These are phyloP conservation scores for Coranthus polyacanthus DNA, from an alignment of 2,797 vertebrate genomes.

Conservation along the genomic window DNA sequence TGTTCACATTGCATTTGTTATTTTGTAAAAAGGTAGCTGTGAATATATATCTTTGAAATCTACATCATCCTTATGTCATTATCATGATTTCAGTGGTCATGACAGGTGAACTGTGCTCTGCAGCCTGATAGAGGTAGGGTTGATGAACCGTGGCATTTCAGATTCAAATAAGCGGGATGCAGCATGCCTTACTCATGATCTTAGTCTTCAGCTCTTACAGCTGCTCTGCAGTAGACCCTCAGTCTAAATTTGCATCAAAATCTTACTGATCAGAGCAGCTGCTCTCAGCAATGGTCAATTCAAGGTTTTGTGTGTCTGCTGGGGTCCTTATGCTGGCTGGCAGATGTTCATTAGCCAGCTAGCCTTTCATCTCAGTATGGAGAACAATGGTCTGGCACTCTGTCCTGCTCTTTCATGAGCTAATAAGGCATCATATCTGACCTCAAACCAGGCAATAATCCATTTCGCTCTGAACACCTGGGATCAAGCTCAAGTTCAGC, in stretches of 20 bases:
- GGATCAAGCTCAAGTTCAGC: conserved; percentile 50
- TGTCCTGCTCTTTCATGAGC: conserved; percentile 81
- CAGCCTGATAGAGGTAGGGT: conserved; percentile 31
- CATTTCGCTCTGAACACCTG: conserved; percentile 71
- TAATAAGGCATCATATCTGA: conserved; percentile 82
- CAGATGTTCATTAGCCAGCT: conserved; percentile 88
- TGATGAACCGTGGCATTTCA: conserved; percentile 72
- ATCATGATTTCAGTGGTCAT: not conserved
- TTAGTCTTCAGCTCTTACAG: conserved; percentile 59
- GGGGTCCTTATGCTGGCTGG: conserved; percentile 81
- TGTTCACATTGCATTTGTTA: not conserved
- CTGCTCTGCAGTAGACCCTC: conserved; percentile 70
- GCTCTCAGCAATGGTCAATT: conserved; percentile 84
- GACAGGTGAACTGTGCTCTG: conserved; percentile 26
- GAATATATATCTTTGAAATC: conserved; percentile 41
- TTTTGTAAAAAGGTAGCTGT: too few relatives aligned
- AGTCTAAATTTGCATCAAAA: conserved; percentile 83
- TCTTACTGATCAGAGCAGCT: conserved; percentile 84
- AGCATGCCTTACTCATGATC: conserved; percentile 45
- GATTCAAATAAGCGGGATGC: conserved; percentile 55
- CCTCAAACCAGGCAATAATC: conserved; percentile 78
- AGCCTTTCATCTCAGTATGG: conserved; percentile 86
- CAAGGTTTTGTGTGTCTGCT: conserved; percentile 81
- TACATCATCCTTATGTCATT: conserved; percentile 36
- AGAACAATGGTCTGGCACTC: conserved; percentile 87